Conservation (phyloP, 2,797 vertebrate genomes). For the Antennarius maculatus region DNA sequence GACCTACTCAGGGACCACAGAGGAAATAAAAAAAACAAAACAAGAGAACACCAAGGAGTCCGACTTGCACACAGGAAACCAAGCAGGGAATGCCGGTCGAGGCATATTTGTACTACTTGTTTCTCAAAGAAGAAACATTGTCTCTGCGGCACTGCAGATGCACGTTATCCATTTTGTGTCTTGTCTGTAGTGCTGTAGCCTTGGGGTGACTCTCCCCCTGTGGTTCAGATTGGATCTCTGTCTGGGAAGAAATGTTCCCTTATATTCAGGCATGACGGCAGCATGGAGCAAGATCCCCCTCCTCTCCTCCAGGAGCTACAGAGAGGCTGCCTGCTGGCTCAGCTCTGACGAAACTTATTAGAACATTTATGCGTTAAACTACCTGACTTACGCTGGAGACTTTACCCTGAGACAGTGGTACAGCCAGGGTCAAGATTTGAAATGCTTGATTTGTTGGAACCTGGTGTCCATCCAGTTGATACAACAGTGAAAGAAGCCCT, state of each 20-base stretch:
- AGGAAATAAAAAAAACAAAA: constrained; percentile 14
- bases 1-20: constrained; percentile 3
- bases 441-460: constrained; percentile 23
- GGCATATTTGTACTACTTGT: constrained; percentile 17
- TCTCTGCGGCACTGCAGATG: constrained; percentile 14
- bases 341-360: constrained; percentile 42
- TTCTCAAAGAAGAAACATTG: constrained; percentile 14
- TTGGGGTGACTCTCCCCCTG: constrained; percentile 49
- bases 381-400: constrained; percentile 10
- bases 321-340: constrained; percentile 46
- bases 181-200: constrained; percentile 41
- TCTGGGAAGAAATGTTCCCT: constrained; percentile 52
- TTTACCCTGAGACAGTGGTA: constrained; percentile 15
- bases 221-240: constrained; percentile 56
- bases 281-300: constrained; percentile 16
- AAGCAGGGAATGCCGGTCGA: constrained; percentile 2
- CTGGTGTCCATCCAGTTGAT: neutral
- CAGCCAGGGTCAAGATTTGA: constrained; percentile 33
- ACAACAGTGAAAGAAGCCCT: neutral
- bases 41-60: neutral
- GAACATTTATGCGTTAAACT: constrained; percentile 37
- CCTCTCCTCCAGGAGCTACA: constrained; percentile 11
- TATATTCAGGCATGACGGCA: constrained; percentile 46
- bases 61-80: constrained; percentile 12
- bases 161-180: constrained; percentile 35